Base-by-base conservation (phyloP, 2,797 vertebrate species). In the Sebastes minor region DNA sequence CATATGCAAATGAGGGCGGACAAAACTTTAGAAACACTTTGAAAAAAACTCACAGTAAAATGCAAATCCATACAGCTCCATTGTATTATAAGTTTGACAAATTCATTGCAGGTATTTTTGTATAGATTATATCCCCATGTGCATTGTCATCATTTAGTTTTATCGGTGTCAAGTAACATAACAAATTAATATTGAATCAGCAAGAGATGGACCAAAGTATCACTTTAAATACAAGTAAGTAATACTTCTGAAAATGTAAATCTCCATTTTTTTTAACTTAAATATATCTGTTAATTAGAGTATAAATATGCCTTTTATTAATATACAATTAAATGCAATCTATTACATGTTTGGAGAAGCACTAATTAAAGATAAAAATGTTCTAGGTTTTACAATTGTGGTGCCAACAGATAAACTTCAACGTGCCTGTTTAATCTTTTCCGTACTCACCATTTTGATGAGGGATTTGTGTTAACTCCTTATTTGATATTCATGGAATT, bases 401-500 rank as follows among this genome's bases (percentile, higher is more conserved):
- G 14, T 42, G 16, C 27, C 11, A 57, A 57, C 3, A 30, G 46
- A 70, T 71, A 70, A 38, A 75, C 30, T 66, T 60, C 27, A 55
- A 6, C n/a, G 16, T 12, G 13, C 27, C 33, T 72, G 10, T 42
- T 80, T 62, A n/a, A 5, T 46, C 22, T 79, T 76, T 78, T 46
- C 79, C 28, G 2, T 49, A 22, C 52, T 55, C 55, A 38, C 57
- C 42, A 65, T 78, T 83, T 72, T 71, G 55, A 14, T 20, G 7
- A 65, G 22, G 56, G 14, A 60, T 66, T 84, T 70, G 33, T 53
- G 42, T 78, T 87, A 78, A 85, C 86, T 84, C 75, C 81, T 86
- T 66, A 89, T 92, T 89, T 88, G 67, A 85, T 89, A 88, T 91
- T 92, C 88, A 92, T 88, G 76, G 72, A 77, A 90, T 84, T 67